Evolutionary conservation across 2,113 vertebrate species (phyloP).

Genomic region (Gymnorhina tibicen): DNA sequence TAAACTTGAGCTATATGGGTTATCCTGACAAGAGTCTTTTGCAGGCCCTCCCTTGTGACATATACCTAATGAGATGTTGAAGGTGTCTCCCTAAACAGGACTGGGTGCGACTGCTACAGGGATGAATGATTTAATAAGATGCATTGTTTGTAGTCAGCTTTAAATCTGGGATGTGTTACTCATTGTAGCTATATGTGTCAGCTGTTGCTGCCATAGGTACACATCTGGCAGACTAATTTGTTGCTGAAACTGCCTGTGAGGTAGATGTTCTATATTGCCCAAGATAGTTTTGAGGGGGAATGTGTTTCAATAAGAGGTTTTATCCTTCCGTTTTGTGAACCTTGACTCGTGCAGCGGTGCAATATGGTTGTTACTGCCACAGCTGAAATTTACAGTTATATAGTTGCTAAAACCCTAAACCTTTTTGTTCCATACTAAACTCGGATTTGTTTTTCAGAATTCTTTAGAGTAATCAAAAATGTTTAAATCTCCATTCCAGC

Average conservation of each 20-base stretch:
- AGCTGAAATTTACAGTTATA: background rate
- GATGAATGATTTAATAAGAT: background rate
- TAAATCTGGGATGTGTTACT: background rate
- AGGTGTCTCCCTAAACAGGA: conserved; percentile 12
- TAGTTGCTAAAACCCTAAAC: background rate
- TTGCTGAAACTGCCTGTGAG: background rate
- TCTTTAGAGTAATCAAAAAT: background rate
- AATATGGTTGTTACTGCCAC: background rate
- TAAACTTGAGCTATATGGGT: background rate
- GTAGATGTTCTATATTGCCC: background rate
- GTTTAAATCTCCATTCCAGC: background rate
- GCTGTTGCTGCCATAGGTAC: background rate
- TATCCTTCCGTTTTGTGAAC: background rate
- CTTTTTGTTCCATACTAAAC: background rate
- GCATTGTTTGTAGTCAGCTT: background rate
- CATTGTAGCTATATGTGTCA: background rate
- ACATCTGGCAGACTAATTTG: background rate
- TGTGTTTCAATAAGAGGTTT: background rate
- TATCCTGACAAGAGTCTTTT: conserved; percentile 12
- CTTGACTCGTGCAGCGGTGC: background rate
- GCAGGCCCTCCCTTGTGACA: conserved; percentile 12
- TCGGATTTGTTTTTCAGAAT: fast-evolving
- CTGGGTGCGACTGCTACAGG: background rate
- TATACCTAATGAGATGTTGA: background rate
- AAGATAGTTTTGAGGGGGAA: background rate